Evolutionary conservation across 2,113 vertebrate genomes (phyloP).

Genomic region (Thermophis baileyi): DNA sequence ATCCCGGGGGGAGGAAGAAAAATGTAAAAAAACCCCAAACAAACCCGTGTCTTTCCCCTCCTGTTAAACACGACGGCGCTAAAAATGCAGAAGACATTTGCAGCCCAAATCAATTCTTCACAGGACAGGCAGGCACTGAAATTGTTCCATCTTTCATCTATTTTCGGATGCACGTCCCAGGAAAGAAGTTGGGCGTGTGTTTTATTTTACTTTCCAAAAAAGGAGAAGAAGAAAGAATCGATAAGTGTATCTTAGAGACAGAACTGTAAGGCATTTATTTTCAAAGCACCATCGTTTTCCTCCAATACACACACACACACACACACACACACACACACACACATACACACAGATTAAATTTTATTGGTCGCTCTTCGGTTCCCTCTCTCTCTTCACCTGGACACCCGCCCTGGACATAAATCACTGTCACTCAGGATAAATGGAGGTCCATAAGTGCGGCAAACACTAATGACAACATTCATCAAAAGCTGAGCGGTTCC

Average conservation of each 20-base stretch:
- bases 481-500: conserved; percentile 64
- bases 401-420: conserved; percentile 54
- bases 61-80: background rate
- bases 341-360: background rate
- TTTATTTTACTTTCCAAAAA: background rate
- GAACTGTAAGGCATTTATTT: background rate
- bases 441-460: conserved; percentile 62
- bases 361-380: background rate
- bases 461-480: conserved; percentile 68
- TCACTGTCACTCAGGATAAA: conserved; percentile 67
- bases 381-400: conserved; percentile 46
- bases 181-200: background rate
- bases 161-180: background rate
- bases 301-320: background rate
- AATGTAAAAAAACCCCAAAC: no score
- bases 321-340: no score
- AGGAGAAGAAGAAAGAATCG: background rate
- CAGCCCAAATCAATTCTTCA: background rate
- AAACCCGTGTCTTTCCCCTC: background rate
- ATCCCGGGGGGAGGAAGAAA: no score
- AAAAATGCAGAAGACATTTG: background rate
- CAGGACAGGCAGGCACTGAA: background rate
- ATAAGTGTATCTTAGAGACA: background rate
- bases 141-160: background rate
- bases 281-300: background rate